Evolutionary conservation across 2,797 vertebrate genomes (phyloP).

Genomic region (Notoglanidium macrostoma): DNA sequence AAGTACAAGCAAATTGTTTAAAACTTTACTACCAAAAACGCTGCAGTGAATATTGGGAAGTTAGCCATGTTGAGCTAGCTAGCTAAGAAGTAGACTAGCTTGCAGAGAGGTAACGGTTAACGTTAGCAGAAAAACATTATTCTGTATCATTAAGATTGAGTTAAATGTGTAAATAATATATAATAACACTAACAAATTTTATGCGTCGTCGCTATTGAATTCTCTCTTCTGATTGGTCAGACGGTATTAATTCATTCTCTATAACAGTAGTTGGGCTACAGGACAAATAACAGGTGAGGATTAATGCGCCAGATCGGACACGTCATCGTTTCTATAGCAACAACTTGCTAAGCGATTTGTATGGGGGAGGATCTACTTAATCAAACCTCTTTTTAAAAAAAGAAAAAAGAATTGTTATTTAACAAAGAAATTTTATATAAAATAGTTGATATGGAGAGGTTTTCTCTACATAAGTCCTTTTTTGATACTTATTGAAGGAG

Average conservation of each 20-base stretch:
- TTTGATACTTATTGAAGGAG: too few species aligned
- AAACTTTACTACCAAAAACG: not conserved
- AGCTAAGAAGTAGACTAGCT: not conserved
- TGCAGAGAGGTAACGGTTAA: not conserved
- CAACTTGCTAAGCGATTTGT: not conserved
- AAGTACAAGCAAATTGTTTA: not conserved
- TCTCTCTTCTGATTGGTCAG: not conserved
- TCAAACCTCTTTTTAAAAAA: too few species aligned
- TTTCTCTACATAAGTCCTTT: not conserved
- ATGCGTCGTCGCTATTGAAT: not conserved
- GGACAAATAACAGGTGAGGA: not conserved
- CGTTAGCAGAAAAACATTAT: not conserved
- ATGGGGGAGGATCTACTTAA: not conserved
- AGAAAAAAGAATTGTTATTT: not conserved
- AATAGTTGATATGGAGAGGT: not conserved
- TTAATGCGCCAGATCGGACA: not conserved
- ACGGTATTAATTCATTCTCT: not conserved
- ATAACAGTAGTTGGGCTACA: not conserved
- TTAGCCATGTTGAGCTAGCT: too few species aligned
- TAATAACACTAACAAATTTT: not conserved
- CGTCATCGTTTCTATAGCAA: not conserved
- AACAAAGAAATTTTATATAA: not conserved
- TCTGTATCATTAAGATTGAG: not conserved
- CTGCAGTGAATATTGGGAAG: not conserved
- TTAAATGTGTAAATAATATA: not conserved